These are phyloP conservation scores for Anarrhichthys ocellatus DNA, from an alignment of 2,113 vertebrate species.

Conservation along the genomic window DNA sequence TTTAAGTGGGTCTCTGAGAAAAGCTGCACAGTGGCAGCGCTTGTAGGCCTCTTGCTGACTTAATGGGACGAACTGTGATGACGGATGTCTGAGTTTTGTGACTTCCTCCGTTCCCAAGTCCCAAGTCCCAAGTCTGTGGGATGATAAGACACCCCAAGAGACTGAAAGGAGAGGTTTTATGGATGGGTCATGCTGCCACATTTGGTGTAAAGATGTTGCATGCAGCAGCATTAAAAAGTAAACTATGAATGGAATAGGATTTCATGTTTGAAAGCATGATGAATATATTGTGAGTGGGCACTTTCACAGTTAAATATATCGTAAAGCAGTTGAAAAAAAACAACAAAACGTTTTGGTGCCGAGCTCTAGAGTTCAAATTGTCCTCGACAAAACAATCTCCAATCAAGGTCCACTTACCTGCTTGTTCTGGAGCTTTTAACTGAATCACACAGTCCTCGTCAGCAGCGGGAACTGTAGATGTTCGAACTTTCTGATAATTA, in stretches of 20 bases:
- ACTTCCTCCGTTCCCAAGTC: constrained; percentile 73
- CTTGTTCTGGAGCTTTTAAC: neutral
- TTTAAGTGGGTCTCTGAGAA: constrained; percentile 48
- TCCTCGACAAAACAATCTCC: neutral
- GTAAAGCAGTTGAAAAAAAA: neutral
- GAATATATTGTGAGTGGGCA: neutral
- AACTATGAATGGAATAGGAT: neutral
- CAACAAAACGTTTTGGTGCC: neutral
- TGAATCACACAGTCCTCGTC: neutral
- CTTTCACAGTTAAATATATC: neutral
- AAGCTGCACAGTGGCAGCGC: constrained; percentile 50
- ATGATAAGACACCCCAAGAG: constrained; percentile 65
- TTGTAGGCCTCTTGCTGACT: constrained; percentile 66
- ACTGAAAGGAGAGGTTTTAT: constrained; percentile 48
- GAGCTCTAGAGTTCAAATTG: neutral
- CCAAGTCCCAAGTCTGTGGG: constrained; percentile 60
- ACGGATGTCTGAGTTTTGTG: constrained; percentile 70
- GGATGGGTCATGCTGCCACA: constrained; percentile 19
- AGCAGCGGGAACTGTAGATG: neutral
- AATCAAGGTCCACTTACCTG: neutral
- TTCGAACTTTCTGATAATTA: no score
- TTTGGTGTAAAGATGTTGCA: constrained; percentile 30
- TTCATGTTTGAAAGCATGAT: neutral
- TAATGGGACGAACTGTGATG: constrained; percentile 39
- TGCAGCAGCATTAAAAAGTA: neutral